A percentile compares a stretch with the other conserved stretches of the same genome.
Evolutionary conservation across 2,888 invertebrate genomes (phyloP).

Genomic region (Malthinus flaveolus): DNA sequence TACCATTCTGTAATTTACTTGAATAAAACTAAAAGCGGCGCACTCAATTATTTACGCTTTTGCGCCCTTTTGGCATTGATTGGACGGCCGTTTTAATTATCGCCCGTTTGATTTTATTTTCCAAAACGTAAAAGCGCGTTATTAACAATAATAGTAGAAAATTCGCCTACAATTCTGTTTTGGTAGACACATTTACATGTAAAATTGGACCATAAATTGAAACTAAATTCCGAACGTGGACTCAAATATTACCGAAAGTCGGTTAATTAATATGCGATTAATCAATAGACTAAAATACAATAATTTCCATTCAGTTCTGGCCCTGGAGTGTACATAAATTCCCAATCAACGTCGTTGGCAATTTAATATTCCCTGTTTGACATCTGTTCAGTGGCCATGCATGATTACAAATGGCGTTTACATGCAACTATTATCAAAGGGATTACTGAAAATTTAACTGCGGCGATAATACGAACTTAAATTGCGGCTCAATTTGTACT

Average conservation of each 20-base stretch:
- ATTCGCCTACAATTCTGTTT: too few species aligned
- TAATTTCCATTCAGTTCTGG: neutral
- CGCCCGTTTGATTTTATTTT: too few species aligned
- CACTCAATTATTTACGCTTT: constrained; percentile 23
- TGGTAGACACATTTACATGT: too few species aligned
- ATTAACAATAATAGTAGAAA: too few species aligned
- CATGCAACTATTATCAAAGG: constrained; percentile 19
- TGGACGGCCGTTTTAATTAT: neutral
- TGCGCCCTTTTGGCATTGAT: constrained; percentile 10
- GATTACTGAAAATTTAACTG: constrained; percentile 18
- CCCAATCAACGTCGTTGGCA: constrained; percentile 18
- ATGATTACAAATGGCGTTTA: constrained; percentile 22
- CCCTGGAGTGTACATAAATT: constrained; percentile 18
- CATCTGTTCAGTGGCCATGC: constrained; percentile 20
- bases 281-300: constrained; percentile 7
- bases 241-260: too few species aligned
- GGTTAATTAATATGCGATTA: too few species aligned
- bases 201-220: too few species aligned
- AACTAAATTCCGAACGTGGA: too few species aligned
- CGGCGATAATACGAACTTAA: too few species aligned
- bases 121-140: too few species aligned
- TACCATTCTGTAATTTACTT: constrained; percentile 30
- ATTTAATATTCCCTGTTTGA: constrained; percentile 26
- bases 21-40: constrained; percentile 16
- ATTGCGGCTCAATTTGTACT: too few species aligned